Evolutionary conservation across 2,113 vertebrate genomes (phyloP), one percentile per base, ranked within the genome.

Genomic region (Ploceus nigricollis): DNA sequence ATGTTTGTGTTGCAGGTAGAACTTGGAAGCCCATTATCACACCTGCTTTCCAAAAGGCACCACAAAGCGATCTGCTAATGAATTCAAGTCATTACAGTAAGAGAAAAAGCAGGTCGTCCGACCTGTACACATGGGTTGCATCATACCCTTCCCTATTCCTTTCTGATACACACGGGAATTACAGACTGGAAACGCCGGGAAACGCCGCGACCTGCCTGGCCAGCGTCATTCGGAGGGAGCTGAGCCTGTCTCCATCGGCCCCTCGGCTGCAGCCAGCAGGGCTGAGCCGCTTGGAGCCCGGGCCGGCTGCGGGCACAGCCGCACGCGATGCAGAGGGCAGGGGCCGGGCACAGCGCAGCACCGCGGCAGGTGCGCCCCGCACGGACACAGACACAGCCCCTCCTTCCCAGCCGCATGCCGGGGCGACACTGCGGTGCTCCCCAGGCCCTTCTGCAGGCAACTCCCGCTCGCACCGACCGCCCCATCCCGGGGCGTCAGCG

Each of bases 231-330:
- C n/a, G n/a, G n/a, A n/a, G 54, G 1, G 33, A 7, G 68, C 21
- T 2, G 57, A 5, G 71, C 47, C 18, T 0, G 2, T 1, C 4
- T 15, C 18, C 61, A 24, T 2, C 2, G 5, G 31, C 27, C 1
- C 19, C 33, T 3, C 2, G 6, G 76, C 65, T 4, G 48, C 84
- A 0, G 1, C 0, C 2, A 2, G 9, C n/a, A 3, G 47, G 6
- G 6, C 2, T 3, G 30, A 27, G 54, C 20, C 2, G 13, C 42
- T 8, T 27, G 17, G 27, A 23, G 54, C 33, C 37, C 10, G 35
- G 40, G n/a, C n/a, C 7, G 7, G 25, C 70, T 3, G 7, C 20
- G 19, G n/a, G 31, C 66, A 57, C 69, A 12, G 48, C 57, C 18
- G 2, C 44, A 1, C n/a, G 6, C 54, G 3, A 1, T 1, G 35